Conservation (phyloP, 2,113 vertebrate genomes). For the Phainopepla nitens region DNA sequence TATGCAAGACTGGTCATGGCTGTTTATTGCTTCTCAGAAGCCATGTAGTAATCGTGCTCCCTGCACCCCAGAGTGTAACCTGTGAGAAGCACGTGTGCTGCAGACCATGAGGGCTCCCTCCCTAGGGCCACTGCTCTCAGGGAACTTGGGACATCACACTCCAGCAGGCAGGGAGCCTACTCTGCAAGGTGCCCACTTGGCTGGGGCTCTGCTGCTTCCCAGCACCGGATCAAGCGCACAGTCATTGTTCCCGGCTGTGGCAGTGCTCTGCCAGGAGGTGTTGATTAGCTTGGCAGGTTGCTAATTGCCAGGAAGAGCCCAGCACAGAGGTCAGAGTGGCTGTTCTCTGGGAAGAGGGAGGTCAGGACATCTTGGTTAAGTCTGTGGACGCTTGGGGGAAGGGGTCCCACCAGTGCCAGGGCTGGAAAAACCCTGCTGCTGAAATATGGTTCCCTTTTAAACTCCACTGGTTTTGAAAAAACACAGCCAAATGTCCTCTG, state of each 20-base stretch:
- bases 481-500: neutral
- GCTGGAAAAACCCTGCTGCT: neutral
- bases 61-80: rapidly evolving
- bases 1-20: neutral
- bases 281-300: neutral
- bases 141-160: neutral
- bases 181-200: neutral
- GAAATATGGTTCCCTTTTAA: neutral
- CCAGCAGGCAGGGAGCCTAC: neutral
- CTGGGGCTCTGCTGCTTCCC: neutral
- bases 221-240: neutral
- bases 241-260: neutral
- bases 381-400: rapidly evolving
- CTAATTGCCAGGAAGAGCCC: conserved; percentile 21
- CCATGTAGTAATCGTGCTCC: neutral
- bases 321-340: neutral
- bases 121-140: rapidly evolving
- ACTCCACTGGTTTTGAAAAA: neutral
- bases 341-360: neutral
- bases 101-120: neutral
- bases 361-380: neutral
- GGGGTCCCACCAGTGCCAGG: neutral
- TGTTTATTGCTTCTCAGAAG: neutral
- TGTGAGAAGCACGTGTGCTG: rapidly evolving
- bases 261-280: neutral